Evolutionary conservation across 2,888 invertebrate species (phyloP), one percentile per base, ranked within the genome.

Genomic region (Drosophila testacea): DNA sequence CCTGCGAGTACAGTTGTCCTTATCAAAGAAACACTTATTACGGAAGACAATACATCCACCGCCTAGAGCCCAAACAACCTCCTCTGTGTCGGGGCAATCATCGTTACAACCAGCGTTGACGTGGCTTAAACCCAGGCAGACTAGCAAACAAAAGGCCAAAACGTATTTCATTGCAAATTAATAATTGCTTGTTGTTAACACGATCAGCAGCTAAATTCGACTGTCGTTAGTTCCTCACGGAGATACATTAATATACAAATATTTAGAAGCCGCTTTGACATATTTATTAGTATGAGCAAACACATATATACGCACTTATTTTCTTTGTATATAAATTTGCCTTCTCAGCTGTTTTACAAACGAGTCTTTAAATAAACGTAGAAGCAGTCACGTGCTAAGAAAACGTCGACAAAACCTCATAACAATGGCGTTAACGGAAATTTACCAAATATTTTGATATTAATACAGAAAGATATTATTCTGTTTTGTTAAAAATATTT

Each of bases 21-120:
- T 76, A n/a, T 75, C 73, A 3, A 87, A 76, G 46, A 51, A 76
- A 28, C 84, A 84, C 11, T 69, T 76, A 16, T 84, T 84, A 0
- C 83, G 83, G 44, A 87, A 84, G 0, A 84, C 83, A 42, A 0
- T 27, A 13, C 84, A 84, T 1, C 55, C 60, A 0, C 34, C 62
- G 4, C 80, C 75, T 2, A 83, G 5, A 7, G 88, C 84, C 84
- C 88, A 84, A 9, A 80, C 72, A 5, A 88, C 70, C 5, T 82
- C 59, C 57, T 84, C 84, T 0, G 80, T 79, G 4, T 83, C 75
- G 16, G 87, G 77, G 11, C 84, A 85, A 4, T 66, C 22, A 1
- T 34, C 72, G 4, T 60, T 52, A n/a, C 81, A 79, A 13, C 59
- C 55, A 28, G 62, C 83, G 42, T 51, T 62, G 28, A 77, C 70